Evolutionary conservation across 2,888 invertebrate species (phyloP).

Genomic region (Desoria tigrina): DNA sequence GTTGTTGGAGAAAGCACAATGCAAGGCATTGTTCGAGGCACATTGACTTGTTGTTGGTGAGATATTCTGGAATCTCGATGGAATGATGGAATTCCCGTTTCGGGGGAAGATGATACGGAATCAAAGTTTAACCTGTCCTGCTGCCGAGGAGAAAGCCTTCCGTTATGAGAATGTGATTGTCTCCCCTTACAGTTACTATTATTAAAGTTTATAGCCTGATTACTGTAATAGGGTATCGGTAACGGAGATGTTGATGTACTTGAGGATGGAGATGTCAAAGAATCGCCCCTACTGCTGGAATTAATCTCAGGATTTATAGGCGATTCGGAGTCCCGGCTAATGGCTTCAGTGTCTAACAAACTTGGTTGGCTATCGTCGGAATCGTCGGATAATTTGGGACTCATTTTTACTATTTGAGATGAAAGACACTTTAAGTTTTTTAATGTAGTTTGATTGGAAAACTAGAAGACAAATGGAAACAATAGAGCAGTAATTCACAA

Average conservation of each 20-base stretch:
- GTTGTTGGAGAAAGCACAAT: constrained; percentile 38
- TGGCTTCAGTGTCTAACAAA: background rate
- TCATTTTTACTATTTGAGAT: background rate
- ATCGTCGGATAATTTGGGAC: background rate
- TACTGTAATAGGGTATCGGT: no score
- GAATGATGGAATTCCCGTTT: no score
- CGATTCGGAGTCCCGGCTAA: background rate
- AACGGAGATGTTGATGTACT: no score
- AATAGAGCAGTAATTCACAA: no score
- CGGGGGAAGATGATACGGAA: constrained; percentile 12
- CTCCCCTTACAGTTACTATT: no score
- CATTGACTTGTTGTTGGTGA: background rate
- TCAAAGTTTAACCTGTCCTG: background rate
- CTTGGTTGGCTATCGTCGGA: constrained; percentile 1
- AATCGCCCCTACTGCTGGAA: background rate
- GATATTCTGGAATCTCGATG: no score
- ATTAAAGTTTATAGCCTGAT: no score
- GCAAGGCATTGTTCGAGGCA: constrained; percentile 46
- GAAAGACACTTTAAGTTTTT: background rate
- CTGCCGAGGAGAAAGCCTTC: no score
- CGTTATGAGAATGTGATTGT: no score
- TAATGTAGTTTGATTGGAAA: background rate
- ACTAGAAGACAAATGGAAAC: no score
- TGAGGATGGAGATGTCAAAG: no score
- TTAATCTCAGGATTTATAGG: background rate